These are phyloP conservation scores for Gorsachius magnificus DNA, from an alignment of 2,797 vertebrate species.

Conservation along the genomic window DNA sequence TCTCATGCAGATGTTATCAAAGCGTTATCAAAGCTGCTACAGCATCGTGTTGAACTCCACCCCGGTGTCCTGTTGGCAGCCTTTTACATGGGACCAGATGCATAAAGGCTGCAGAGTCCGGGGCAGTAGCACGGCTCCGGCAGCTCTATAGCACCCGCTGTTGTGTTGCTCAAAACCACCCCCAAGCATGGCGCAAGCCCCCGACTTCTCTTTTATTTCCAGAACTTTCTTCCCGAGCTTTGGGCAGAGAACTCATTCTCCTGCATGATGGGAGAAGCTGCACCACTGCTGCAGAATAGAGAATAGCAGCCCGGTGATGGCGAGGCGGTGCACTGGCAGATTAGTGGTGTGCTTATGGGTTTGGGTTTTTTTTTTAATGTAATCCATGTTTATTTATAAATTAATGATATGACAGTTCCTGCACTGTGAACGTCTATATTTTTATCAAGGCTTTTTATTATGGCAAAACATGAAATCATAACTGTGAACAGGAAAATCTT, in stretches of 20 bases:
- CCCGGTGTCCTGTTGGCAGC: background rate
- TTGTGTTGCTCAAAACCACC: fast-evolving
- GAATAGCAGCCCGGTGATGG: background rate
- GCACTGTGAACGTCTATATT: background rate
- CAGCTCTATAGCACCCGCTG: fast-evolving
- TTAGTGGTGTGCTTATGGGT: background rate
- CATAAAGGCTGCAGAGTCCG: fast-evolving
- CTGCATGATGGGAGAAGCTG: fast-evolving
- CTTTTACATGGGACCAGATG: fast-evolving
- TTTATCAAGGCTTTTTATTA: slow-evolving; percentile 17
- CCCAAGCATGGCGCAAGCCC: background rate
- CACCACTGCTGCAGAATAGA: fast-evolving
- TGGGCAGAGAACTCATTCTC: background rate
- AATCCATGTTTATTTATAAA: slow-evolving; percentile 18
- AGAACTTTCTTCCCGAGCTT: background rate
- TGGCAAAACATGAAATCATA: background rate
- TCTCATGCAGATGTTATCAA: too few species aligned
- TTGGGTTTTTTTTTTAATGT: background rate
- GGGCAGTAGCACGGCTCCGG: background rate
- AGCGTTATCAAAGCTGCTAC: background rate
- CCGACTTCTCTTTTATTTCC: fast-evolving
- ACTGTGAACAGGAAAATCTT: slow-evolving; percentile 34
- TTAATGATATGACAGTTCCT: background rate
- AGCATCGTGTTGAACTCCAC: background rate
- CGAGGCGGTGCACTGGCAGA: fast-evolving